Evolutionary conservation across 1,140 invertebrate species (phyloP).

Genomic region (Drosophila varians): DNA sequence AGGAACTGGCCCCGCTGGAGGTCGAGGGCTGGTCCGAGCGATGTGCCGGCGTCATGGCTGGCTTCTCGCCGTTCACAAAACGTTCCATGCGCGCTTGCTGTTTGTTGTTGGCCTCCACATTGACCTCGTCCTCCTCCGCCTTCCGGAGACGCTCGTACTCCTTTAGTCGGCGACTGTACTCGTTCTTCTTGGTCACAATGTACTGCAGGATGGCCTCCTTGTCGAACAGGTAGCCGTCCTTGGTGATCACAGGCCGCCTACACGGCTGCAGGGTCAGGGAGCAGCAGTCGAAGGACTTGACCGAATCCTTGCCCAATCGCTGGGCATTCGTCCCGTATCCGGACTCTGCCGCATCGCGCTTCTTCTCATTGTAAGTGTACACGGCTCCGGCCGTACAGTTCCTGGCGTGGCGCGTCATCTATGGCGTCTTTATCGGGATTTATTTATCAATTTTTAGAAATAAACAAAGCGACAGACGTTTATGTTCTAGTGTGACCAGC

Average conservation of each 20-base stretch:
- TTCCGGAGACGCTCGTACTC: slow-evolving; percentile 96
- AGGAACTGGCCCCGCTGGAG: slow-evolving; percentile 32
- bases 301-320: slow-evolving; percentile 94
- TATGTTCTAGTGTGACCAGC: neutral
- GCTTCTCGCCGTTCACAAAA: slow-evolving; percentile 88
- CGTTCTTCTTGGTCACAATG: slow-evolving; percentile 97
- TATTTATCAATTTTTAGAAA: neutral
- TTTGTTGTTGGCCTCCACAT: slow-evolving; percentile 81
- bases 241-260: slow-evolving; percentile 83
- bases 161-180: slow-evolving; percentile 94
- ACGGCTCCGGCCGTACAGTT: slow-evolving; percentile 99
- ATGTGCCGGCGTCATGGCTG: slow-evolving; percentile 58
- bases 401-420: slow-evolving; percentile 96
- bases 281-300: slow-evolving; percentile 99
- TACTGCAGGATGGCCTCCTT: slow-evolving; percentile 99
- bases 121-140: slow-evolving; percentile 87
- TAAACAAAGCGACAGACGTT: neutral
- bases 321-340: slow-evolving; percentile 93
- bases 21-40: slow-evolving; percentile 39
- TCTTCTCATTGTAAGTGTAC: slow-evolving; percentile 99
- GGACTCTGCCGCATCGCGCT: slow-evolving; percentile 96
- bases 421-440: neutral
- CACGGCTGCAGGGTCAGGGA: slow-evolving; percentile 96
- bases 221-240: slow-evolving; percentile 97
- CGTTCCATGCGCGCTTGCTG: slow-evolving; percentile 88